Evolutionary conservation across 2,888 invertebrate species (phyloP).

Genomic region (Drosophila testacea): DNA sequence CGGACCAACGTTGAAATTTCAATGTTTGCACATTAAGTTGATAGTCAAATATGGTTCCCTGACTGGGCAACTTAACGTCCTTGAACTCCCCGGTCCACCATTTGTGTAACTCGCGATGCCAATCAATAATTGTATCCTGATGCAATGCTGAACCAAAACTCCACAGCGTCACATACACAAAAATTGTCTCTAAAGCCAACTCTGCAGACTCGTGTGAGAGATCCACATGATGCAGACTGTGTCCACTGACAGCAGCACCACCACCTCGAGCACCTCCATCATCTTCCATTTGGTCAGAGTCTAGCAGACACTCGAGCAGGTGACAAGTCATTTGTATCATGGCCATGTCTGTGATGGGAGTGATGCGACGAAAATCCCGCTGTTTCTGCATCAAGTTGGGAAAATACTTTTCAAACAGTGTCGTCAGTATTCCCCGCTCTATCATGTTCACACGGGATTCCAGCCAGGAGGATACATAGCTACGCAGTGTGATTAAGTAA

Average conservation of each 20-base stretch:
- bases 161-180: slow-evolving; percentile 96
- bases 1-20: slow-evolving; percentile 94
- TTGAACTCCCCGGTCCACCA: slow-evolving; percentile 98
- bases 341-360: slow-evolving; percentile 95
- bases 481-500: too few relatives aligned
- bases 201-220: slow-evolving; percentile 88
- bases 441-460: slow-evolving; percentile 90
- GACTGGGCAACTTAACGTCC: slow-evolving; percentile 93
- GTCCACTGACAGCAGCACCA: slow-evolving; percentile 24
- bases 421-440: slow-evolving; percentile 92
- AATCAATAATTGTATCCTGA: slow-evolving; percentile 95
- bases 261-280: slow-evolving; percentile 14
- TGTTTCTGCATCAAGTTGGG: slow-evolving; percentile 93
- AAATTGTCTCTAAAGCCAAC: slow-evolving; percentile 93
- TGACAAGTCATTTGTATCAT: slow-evolving; percentile 96
- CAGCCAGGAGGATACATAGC: slow-evolving; percentile 96
- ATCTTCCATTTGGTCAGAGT: slow-evolving; percentile 50
- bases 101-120: slow-evolving; percentile 97
- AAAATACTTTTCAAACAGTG: slow-evolving; percentile 97
- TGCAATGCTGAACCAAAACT: slow-evolving; percentile 96
- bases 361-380: slow-evolving; percentile 93
- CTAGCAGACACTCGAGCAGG: slow-evolving; percentile 93
- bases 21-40: slow-evolving; percentile 94
- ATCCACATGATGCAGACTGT: slow-evolving; percentile 87
- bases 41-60: slow-evolving; percentile 95